Percentiles rank a stretch among this genome's conserved stretches.
phyloP scores from a whole-genome alignment of 2,113 vertebrate genomes.

The Antennarius striatus region DNA sequence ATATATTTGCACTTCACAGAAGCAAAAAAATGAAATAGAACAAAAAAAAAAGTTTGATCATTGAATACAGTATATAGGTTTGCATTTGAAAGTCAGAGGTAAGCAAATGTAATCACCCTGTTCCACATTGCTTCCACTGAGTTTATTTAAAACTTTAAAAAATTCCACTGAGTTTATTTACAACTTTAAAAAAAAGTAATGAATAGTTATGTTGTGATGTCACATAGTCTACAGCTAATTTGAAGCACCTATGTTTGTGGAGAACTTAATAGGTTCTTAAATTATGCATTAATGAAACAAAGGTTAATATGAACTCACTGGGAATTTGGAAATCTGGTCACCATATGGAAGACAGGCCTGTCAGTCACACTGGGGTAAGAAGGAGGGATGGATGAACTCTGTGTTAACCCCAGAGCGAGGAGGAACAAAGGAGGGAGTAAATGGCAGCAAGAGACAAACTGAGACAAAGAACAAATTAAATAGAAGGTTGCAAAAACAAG shows the following conservation, averaged over 20 bases:
- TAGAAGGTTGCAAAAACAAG: slow-evolving; percentile 28
- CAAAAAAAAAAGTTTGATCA: too few relatives aligned
- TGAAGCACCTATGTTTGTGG: slow-evolving; percentile 66
- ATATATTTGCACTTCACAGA: slow-evolving; percentile 4
- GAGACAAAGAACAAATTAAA: slow-evolving; percentile 5
- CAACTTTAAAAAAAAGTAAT: neutral
- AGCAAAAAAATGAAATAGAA: slow-evolving; percentile 6
- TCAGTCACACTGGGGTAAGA: slow-evolving; percentile 73
- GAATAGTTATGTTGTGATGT: slow-evolving; percentile 55
- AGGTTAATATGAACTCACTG: slow-evolving; percentile 71
- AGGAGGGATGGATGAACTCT: slow-evolving; percentile 62
- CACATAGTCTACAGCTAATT: slow-evolving; percentile 54
- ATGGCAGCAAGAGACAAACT: slow-evolving; percentile 13
- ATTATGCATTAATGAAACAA: slow-evolving; percentile 75
- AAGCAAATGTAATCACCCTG: too few relatives aligned
- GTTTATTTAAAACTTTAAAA: too few relatives aligned
- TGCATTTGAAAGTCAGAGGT: too few relatives aligned
- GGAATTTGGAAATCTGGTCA: slow-evolving; percentile 68
- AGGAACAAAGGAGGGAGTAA: slow-evolving; percentile 2
- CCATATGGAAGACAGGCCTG: slow-evolving; percentile 74
- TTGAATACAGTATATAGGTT: too few relatives aligned
- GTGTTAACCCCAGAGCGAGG: slow-evolving; percentile 51
- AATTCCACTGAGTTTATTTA: slow-evolving; percentile 4
- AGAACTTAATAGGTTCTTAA: slow-evolving; percentile 66
- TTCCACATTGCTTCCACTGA: slow-evolving; percentile 29